phyloP scores from a whole-genome alignment of 1,140 invertebrate genomes.

The Bombus picipes region DNA sequence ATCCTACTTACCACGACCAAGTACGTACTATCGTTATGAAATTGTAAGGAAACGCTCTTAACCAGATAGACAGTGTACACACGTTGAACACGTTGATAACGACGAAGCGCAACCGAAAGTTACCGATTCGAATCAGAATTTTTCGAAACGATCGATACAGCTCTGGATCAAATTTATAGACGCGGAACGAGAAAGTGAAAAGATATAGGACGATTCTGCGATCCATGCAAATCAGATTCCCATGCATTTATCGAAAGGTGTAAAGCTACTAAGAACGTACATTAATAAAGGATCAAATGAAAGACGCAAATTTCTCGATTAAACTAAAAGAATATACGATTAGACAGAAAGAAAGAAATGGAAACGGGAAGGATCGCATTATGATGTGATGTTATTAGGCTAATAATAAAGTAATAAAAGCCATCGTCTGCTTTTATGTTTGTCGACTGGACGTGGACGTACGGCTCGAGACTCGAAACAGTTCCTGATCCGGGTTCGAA shows the following conservation, averaged over 20 bases:
- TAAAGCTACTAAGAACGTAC: too few relatives aligned
- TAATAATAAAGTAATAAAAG: too few relatives aligned
- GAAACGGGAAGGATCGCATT: neutral
- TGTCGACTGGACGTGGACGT: neutral
- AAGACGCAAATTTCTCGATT: too few relatives aligned
- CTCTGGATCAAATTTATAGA: neutral
- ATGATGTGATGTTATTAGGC: neutral
- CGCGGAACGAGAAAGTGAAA: neutral
- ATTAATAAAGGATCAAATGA: too few relatives aligned
- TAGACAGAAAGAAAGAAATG: too few relatives aligned
- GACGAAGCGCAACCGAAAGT: neutral
- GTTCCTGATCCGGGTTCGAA: slow-evolving; percentile 30
- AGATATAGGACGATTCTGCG: neutral
- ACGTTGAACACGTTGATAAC: neutral
- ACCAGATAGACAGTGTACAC: neutral
- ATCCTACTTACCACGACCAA: too few relatives aligned
- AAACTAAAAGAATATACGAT: too few relatives aligned
- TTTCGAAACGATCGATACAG: slow-evolving; percentile 3
- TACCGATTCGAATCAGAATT: neutral
- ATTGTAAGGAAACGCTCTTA: neutral
- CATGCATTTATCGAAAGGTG: too few relatives aligned
- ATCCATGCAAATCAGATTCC: neutral
- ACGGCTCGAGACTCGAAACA: neutral
- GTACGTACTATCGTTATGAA: neutral
- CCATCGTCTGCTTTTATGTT: neutral